Evolutionary conservation across 2,888 invertebrate genomes (phyloP).

Genomic region (Caenorhabditis sp.): DNA sequence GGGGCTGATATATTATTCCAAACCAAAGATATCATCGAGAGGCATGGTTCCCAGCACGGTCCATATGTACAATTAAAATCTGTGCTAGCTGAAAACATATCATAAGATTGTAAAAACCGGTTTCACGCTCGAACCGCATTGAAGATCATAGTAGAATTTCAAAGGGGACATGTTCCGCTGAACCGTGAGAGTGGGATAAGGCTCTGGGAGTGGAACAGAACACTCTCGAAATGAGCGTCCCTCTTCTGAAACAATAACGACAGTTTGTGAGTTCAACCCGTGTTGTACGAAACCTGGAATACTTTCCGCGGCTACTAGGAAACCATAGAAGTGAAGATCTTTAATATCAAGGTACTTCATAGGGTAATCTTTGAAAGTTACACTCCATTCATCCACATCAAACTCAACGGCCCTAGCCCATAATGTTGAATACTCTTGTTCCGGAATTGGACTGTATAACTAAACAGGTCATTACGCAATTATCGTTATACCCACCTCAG

Average conservation of each 20-base stretch:
- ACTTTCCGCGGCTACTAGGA: constrained; percentile 89
- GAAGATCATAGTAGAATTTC: constrained; percentile 97
- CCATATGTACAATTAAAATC: constrained; percentile 94
- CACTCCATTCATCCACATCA: constrained; percentile 89
- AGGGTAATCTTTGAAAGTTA: constrained; percentile 92
- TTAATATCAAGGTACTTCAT: constrained; percentile 88
- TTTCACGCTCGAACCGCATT: constrained; percentile 83
- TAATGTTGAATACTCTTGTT: constrained; percentile 83
- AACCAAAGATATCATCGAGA: constrained; percentile 82
- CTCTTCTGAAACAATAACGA: constrained; percentile 53
- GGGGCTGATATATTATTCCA: constrained; percentile 81
- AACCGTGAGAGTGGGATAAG: constrained; percentile 88
- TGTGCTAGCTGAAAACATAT: constrained; percentile 76
- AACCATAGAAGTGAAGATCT: constrained; percentile 90
- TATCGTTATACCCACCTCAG: constrained; percentile 28
- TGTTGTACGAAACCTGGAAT: constrained; percentile 35
- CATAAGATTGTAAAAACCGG: neutral
- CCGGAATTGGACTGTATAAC: constrained; percentile 41
- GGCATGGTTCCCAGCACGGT: constrained; percentile 98
- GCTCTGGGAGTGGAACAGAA: constrained; percentile 86
- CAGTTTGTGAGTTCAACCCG: neutral
- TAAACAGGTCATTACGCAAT: neutral
- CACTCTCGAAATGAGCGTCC: constrained; percentile 69
- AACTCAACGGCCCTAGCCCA: constrained; percentile 93
- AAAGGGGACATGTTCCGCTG: constrained; percentile 92